Base-by-base conservation (phyloP, 1,140 invertebrate species). In the Nasonia longicornis region DNA sequence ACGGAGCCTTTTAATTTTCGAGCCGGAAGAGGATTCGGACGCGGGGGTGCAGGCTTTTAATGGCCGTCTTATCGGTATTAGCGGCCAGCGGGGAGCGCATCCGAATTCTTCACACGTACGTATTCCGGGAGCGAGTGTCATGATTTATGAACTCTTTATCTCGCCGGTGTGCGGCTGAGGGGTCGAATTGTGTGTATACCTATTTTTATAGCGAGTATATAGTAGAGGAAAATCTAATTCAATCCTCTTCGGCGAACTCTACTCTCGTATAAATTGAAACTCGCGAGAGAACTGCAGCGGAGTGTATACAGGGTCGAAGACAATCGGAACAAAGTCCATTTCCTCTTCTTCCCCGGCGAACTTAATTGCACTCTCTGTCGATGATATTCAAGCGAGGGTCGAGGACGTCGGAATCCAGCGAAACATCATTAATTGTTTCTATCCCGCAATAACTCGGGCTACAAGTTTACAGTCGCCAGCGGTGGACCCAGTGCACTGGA, bases 401-500 rank as follows among this genome's bases (percentile, higher is more conserved):
- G n/a, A 58, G 7, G 52, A n/a, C 52, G 20, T 7, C 26, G 64
- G 64, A 26, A 67, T 67, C 10, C 26, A 1, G 7, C 70, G 45
- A 22, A 69, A 58, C 48, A 22, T 10, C n/a, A 75, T 74, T 75
- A 76, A 81, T 75, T 81, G 79, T 81, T 76, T 81, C n/a, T 26
- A 48, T 35, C 48, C 64, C 42, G 35, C n/a, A 4, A 48, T 52
- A 73, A 73, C 16, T 63, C 16, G 70, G n/a, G 20, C 31, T n/a
- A 16, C 63, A 76, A 66, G 22, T 66, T 76, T 29, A 38, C 42
- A 29, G 45, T 74, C n/a, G 22, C 20, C 26, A 26, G 26, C 26
- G 26, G 70, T 8, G 2, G 8, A 69, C 8, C 16, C 8, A 26
- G 38, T 10, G 38, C 1, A 0, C 26, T 26, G 52, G 3, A n/a